Percentiles rank a stretch among this genome's conserved stretches.
These are phyloP conservation scores for Yponomeuta sedellus DNA, from an alignment of 2,888 invertebrate species.

Conservation along the genomic window DNA sequence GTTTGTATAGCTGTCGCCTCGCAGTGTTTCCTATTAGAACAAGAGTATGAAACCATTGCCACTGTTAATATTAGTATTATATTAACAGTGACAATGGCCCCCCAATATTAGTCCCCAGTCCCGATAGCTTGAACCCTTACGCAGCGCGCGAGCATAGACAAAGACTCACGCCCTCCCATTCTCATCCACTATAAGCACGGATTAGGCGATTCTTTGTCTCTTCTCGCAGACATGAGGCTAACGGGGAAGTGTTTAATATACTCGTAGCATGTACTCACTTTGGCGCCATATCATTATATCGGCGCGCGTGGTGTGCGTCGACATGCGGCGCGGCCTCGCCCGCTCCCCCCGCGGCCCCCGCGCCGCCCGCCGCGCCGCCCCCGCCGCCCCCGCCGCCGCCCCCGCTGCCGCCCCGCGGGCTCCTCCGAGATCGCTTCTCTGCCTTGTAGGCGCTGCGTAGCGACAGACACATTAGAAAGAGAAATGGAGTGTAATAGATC, in stretches of 20 bases:
- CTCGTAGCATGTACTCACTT: constrained; percentile 83
- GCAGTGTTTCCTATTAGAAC: no score
- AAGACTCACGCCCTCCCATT: no score
- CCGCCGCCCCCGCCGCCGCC: constrained; percentile 55
- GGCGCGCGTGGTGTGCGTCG: constrained; percentile 80
- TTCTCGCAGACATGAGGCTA: no score
- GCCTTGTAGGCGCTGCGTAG: constrained; percentile 62
- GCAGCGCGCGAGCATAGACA: no score
- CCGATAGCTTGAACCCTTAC: no score
- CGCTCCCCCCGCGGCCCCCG: constrained; percentile 51
- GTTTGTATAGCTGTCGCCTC: no score
- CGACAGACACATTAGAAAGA: background rate
- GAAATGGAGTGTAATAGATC: background rate
- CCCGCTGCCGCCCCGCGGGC: constrained; percentile 25
- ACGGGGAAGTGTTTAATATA: no score
- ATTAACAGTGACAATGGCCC: no score
- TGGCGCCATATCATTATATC: constrained; percentile 90
- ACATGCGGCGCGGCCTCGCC: constrained; percentile 59
- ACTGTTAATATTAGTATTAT: no score
- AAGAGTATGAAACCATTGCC: no score
- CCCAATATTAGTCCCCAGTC: no score
- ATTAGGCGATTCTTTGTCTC: no score
- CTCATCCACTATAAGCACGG: background rate
- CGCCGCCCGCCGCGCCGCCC: constrained; percentile 46
- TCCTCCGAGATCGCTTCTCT: constrained; percentile 21